phyloP scores from a whole-genome alignment of 2,888 invertebrate species.

The Crossocerus cetratus region DNA sequence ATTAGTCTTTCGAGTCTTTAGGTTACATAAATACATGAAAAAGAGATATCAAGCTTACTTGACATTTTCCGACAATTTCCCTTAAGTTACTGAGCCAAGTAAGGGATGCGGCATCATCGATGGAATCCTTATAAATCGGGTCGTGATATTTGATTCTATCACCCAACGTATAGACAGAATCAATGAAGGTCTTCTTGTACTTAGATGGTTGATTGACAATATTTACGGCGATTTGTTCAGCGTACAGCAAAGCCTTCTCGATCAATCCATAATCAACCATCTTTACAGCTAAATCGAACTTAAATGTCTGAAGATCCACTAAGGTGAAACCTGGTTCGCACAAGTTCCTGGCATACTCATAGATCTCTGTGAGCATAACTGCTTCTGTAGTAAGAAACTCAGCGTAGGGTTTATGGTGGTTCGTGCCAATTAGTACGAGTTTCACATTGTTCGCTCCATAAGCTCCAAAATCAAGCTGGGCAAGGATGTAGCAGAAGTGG shows the following conservation, averaged over 20 bases:
- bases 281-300: conserved; percentile 88
- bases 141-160: conserved; percentile 85
- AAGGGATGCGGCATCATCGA: conserved; percentile 78
- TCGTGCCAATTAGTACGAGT: conserved; percentile 88
- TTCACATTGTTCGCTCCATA: conserved; percentile 80
- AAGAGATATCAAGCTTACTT: conserved; percentile 69
- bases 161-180: conserved; percentile 78
- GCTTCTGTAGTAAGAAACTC: conserved; percentile 89
- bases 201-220: conserved; percentile 80
- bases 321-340: conserved; percentile 86
- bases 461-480: conserved; percentile 81
- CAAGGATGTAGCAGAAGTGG: conserved; percentile 97
- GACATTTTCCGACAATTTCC: conserved; percentile 75
- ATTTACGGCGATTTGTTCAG: conserved; percentile 87
- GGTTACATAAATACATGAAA: neutral
- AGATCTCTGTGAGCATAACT: conserved; percentile 96
- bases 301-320: conserved; percentile 87
- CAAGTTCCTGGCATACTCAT: conserved; percentile 93
- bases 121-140: conserved; percentile 79
- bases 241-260: conserved; percentile 89
- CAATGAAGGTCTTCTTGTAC: conserved; percentile 79
- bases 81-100: conserved; percentile 80
- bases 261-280: conserved; percentile 88
- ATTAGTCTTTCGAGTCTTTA: neutral
- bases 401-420: conserved; percentile 81